Base-by-base conservation (phyloP, 2,888 invertebrate genomes). In the Eremobia ochroleuca region DNA sequence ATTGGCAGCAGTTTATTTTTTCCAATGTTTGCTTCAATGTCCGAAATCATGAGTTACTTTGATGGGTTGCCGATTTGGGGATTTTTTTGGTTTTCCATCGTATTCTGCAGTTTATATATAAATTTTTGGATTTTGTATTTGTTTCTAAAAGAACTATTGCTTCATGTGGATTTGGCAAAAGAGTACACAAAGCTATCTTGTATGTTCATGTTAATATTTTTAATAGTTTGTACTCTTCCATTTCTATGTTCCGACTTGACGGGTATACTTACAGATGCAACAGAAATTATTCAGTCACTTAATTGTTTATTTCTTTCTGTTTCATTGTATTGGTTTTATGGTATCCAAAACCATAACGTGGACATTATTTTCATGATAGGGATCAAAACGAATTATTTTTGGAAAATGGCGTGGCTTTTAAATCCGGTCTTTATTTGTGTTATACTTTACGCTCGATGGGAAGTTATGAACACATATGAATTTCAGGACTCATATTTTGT, bases 291-390 rank as follows among this genome's bases (percentile, higher is more conserved):
- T 76, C 95, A 96, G 90, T 79, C 94, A 58, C 76, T 91, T 62
- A 95, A 93, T 77, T 92, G 90, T 76, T 90, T 95, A 37, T 83
- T 95, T 21, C 92, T 96, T 82, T 95, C 96, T 13, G 72, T 95
- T 25, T 90, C 94, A 43, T 81, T 96, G 52, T 96, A 96, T 89
- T 96, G 96, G 96, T 85, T 94, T 73, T 96, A 96, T 82, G 96
- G 96, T 8, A 93, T 92, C 46, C 90, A 92, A 55, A 94, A 93
- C 40, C 96, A 96, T 72, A 95, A 92, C 55, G 90, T 95, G 28
- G 96, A 96, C 79, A 96, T 96, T 61, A 94, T 93, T 81, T 96
- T 96, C 76, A 96, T 96, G 96, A 95, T 96, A 85, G 96, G 96
- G 6, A 92, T 96, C 25, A 96, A 96, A 87, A 91, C 95, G 0